Base-by-base conservation (phyloP, 35 echinoderm and acorn worm species). In the Stichopus chloronotus region DNA sequence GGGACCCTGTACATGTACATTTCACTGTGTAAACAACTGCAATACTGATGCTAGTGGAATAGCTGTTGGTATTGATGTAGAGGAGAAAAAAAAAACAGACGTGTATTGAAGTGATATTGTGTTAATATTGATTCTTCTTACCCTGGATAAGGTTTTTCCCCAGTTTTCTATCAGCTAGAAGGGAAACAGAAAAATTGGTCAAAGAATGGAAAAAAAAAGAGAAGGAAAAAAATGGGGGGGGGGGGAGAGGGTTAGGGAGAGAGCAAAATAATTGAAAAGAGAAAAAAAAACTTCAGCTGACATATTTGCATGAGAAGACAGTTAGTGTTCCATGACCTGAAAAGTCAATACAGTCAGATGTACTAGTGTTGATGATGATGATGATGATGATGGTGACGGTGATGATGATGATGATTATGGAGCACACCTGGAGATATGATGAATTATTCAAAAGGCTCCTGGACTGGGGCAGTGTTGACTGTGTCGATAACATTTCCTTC, bases 21-120 rank as follows among this genome's bases (percentile, higher is more conserved):
- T 65, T 65, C 19, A 43, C 61, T 65, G 61, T 65, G 61, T 65
- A 6, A 65, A 65, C 19, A 65, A 11, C 11, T 65, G 61, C 61
- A 65, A 43, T 19, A 65, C 61, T 14, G 61, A 43, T 43, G 30
- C 30, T 43, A 43, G 30, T 43, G 30, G 11, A 65, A 11, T 9
- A 65, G 61, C 19, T 14, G 61, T 65, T 65, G 19, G 61, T 65
- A 65, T 19, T 65, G 61, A 65, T 65, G 61, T 43, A 43, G 61
- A 65, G 61, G 61, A 65, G 19, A 65, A 65, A 65, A 43, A 43
- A 65, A 65, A 65, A 65, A 65, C 11, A 11, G 19, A 19, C 19
- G 61, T 65, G 61, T 65, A 65, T 65, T 65, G 61, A 65, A 65
- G 61, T 65, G 61, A 65, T 65, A 65, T 65, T 65, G 61, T 65